Conservation (phyloP, 2,888 invertebrate genomes). For the Lasioglossum leucozonium region DNA sequence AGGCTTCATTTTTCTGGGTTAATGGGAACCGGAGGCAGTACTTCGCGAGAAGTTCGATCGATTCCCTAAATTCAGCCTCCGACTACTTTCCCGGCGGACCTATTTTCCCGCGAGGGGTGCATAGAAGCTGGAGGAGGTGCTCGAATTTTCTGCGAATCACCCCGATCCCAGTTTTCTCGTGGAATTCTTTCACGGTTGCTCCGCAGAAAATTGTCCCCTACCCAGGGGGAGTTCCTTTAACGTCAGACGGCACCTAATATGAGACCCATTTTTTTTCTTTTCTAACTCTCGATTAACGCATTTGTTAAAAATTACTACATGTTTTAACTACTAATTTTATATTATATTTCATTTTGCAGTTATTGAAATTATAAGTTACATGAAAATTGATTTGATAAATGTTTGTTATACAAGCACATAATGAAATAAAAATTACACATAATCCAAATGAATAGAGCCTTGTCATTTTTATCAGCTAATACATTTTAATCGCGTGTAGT, state of each 20-base stretch:
- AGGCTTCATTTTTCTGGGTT: slow-evolving; percentile 38
- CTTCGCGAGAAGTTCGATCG: slow-evolving; percentile 30
- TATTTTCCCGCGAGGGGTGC: not conserved
- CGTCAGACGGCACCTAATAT: not conserved
- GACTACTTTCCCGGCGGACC: slow-evolving; percentile 1
- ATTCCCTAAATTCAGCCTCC: slow-evolving; percentile 12
- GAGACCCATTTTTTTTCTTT: not conserved
- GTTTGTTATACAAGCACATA: too few relatives aligned
- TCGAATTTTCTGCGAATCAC: slow-evolving; percentile 16
- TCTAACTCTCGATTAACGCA: not conserved
- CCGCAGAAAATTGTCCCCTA: not conserved
- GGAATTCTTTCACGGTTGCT: slow-evolving; percentile 2
- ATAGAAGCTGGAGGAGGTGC: not conserved
- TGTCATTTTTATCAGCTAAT: too few relatives aligned
- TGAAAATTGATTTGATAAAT: too few relatives aligned
- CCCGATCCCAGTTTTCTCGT: not conserved
- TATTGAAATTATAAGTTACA: too few relatives aligned
- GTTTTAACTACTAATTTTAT: too few relatives aligned
- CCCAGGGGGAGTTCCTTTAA: not conserved
- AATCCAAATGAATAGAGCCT: too few relatives aligned
- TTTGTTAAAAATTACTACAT: not conserved
- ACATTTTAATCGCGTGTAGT: too few relatives aligned
- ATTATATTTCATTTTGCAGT: too few relatives aligned
- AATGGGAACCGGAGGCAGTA: slow-evolving; percentile 27
- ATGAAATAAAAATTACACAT: too few relatives aligned